Evolutionary conservation across 2,113 vertebrate species (phyloP), one percentile per base, ranked within the genome.

Genomic region (Lethenteron reissneri): DNA sequence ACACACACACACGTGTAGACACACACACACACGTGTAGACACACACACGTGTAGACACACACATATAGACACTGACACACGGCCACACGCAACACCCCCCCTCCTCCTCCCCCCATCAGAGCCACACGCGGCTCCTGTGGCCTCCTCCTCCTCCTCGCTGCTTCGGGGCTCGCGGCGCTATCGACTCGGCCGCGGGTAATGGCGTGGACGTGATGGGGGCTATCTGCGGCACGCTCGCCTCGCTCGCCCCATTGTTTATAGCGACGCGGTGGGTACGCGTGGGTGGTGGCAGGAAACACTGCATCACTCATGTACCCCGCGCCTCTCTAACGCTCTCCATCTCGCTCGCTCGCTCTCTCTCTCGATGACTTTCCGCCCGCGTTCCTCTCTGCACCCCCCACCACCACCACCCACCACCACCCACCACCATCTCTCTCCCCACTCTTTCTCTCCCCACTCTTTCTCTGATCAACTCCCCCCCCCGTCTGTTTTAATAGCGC

Each of bases 221-320:
- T 68, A 68, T 68, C 62, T 68, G 4, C 62, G 25, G 25, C 25
- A n/a, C 62, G 10, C 21, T 68, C 21, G 15, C 62, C 15, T 15
- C 62, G 15, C 62, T 68, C 62, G 8, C 62, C 25, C 62, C 62
- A 68, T 68, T 68, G 62, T 68, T 68, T 68, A 68, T 68, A 21
- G 21, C 15, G 62, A 68, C 62, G 21, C 25, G 2, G 25, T 41
- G 25, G 25, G 25, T 41, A 41, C 25, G 25, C 25, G 25, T 4
- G 25, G 25, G 25, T 41, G 25, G 25, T 41, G 25, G 25, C 25
- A 41, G 25, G 25, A 41, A 41, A 41, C 25, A 41, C 25, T 41
- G 25, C 25, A 41, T 41, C 25, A 41, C 25, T 41, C 25, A 41
- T 41, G 25, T 41, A 41, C 25, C 25, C 25, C 25, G 25, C 25